Conservation (phyloP, 2,113 vertebrate genomes). For the Recurvirostra avosetta region DNA sequence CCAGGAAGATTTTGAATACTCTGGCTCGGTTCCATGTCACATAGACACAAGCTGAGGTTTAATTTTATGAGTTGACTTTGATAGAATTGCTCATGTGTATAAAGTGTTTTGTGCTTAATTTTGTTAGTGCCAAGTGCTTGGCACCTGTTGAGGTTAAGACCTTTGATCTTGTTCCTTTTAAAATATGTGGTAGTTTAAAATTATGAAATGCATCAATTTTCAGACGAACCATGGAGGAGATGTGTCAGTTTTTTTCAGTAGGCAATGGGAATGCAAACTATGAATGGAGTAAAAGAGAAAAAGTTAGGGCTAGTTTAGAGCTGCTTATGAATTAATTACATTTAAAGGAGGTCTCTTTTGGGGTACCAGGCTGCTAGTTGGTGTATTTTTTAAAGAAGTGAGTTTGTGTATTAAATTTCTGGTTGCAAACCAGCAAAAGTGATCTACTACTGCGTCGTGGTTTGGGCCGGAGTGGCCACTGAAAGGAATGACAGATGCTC, state of each 20-base stretch:
- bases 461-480: no score
- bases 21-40: neutral
- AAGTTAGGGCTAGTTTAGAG: neutral
- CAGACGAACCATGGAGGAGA: neutral
- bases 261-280: neutral
- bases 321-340: neutral
- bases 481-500: no score
- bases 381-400: neutral
- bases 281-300: neutral
- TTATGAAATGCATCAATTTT: neutral
- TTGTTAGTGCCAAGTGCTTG: neutral
- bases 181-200: neutral
- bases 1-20: neutral
- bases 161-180: neutral
- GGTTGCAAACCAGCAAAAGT: neutral
- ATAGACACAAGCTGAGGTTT: neutral
- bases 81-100: neutral
- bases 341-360: neutral
- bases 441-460: neutral
- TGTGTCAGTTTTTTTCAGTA: neutral
- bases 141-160: neutral
- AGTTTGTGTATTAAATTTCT: neutral
- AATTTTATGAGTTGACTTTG: neutral
- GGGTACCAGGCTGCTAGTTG: neutral
- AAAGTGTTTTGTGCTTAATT: neutral